Evolutionary conservation across 2,797 vertebrate species (phyloP).

Genomic region (Brachyalestes nurse): DNA sequence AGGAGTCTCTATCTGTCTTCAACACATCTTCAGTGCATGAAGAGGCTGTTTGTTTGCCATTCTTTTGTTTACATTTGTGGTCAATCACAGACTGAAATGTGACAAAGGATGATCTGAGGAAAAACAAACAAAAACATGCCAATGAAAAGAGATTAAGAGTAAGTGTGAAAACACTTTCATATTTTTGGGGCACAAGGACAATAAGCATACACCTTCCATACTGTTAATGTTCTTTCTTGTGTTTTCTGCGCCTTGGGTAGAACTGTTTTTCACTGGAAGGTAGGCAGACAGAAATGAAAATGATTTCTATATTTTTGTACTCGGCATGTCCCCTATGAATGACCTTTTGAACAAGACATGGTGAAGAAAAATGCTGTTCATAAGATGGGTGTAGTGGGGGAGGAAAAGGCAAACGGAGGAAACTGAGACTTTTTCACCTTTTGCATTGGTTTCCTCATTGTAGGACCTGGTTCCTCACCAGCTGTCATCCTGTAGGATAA

Average conservation of each 20-base stretch:
- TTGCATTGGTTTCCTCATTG: constrained; percentile 58
- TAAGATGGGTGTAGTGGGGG: constrained; percentile 40
- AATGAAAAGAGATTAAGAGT: constrained; percentile 44
- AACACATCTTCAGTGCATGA: constrained; percentile 78
- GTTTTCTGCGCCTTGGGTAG: constrained; percentile 23
- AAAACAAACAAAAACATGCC: constrained; percentile 50
- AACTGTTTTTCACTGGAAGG: background rate
- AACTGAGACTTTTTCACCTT: constrained; percentile 62
- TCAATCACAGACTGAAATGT: constrained; percentile 74
- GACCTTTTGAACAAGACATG: constrained; percentile 48
- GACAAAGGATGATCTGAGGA: constrained; percentile 32
- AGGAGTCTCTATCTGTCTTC: constrained; percentile 69
- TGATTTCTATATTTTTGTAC: constrained; percentile 44
- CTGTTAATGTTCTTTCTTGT: constrained; percentile 31
- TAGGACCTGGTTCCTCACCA: constrained; percentile 57
- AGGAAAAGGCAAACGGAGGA: constrained; percentile 56
- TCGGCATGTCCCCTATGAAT: constrained; percentile 42
- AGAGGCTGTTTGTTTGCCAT: constrained; percentile 64
- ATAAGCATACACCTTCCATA: constrained; percentile 26
- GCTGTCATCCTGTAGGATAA: constrained; percentile 59
- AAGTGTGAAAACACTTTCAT: background rate
- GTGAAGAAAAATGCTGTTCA: constrained; percentile 52
- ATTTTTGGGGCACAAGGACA: no score
- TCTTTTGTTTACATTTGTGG: constrained; percentile 76
- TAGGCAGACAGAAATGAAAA: constrained; percentile 36